Base-by-base conservation (phyloP, 2,797 vertebrate genomes). In the Sciurus vulgaris region DNA sequence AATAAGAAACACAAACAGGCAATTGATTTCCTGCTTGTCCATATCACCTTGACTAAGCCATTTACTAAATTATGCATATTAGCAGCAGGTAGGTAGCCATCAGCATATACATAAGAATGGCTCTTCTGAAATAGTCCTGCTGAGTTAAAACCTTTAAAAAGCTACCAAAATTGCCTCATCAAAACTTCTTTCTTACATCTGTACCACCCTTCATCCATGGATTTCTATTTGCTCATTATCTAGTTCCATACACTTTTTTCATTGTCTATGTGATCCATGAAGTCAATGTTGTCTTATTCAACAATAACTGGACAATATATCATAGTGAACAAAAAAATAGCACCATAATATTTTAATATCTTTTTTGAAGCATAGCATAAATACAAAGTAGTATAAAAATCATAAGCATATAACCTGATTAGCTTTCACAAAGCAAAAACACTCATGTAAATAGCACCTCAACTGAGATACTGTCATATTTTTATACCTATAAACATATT, bases 401-500 rank as follows among this genome's bases (percentile, higher is more conserved):
- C 44, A 38, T 51, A 76, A 56, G 4, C 61, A 54, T 49, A 74
- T 35, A 85, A 38, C 6, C 15, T 85, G 61, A 69, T 93, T 95
- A 93, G 86, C 84, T 95, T 93, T 88, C 65, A 79, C n/a, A 96
- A 94, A 93, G 35, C 35, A 82, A 86, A 65, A 51, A n/a, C 10
- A 14, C 13, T 91, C 63, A 76, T 38, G 12, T 79, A 86, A 95
- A 89, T 41, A 93, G 7, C 70, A 78, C 20, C 28, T 30, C 0
- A 0, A 49, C 85, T 4, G 54, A 87, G 74, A 93, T 33, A 44
- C 54, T 51, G 49, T 76, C 44, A 56, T 86, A 91, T 89, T 97
- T 98, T 95, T 91, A 77, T 5, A 94, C 70, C 49, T 95, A 0
- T 83, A 97, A 97, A 89, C 14, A 59, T 76, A 74, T 38, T 9